Percentiles rank a stretch among this genome's conserved stretches.
Evolutionary conservation across 2,888 invertebrate genomes (phyloP).

Genomic region (Scelioninae gen. 1): DNA sequence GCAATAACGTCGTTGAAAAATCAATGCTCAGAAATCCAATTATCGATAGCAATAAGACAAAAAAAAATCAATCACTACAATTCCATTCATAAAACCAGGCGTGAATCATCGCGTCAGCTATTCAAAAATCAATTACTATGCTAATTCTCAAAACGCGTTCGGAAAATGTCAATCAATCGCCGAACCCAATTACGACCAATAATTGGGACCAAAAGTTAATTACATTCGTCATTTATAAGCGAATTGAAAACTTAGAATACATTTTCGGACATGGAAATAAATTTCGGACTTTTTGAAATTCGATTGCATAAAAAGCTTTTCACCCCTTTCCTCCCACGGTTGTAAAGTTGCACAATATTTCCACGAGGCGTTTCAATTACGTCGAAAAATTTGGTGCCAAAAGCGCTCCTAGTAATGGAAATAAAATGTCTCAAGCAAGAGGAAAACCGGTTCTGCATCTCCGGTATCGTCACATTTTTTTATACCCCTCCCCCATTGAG

Average conservation of each 20-base stretch:
- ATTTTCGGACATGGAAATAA: background rate
- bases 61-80: slow-evolving; percentile 10
- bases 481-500: slow-evolving; percentile 29
- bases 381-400: slow-evolving; percentile 57
- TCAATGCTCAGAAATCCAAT: no score
- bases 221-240: background rate
- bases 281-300: no score
- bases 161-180: slow-evolving; percentile 46
- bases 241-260: background rate
- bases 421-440: slow-evolving; percentile 52
- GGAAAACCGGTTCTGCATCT: slow-evolving; percentile 69
- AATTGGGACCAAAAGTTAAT: slow-evolving; percentile 42
- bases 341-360: slow-evolving; percentile 37
- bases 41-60: no score
- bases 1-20: no score
- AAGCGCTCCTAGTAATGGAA: slow-evolving; percentile 54
- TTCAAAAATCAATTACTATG: slow-evolving; percentile 53
- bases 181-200: slow-evolving; percentile 39
- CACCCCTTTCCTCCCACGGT: background rate
- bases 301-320: background rate
- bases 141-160: slow-evolving; percentile 46
- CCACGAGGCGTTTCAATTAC: slow-evolving; percentile 38
- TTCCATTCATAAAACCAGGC: slow-evolving; percentile 22
- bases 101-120: slow-evolving; percentile 24
- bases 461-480: slow-evolving; percentile 61